These are phyloP conservation scores for Pammene aurita DNA, from an alignment of 2,888 invertebrate species.

Conservation along the genomic window DNA sequence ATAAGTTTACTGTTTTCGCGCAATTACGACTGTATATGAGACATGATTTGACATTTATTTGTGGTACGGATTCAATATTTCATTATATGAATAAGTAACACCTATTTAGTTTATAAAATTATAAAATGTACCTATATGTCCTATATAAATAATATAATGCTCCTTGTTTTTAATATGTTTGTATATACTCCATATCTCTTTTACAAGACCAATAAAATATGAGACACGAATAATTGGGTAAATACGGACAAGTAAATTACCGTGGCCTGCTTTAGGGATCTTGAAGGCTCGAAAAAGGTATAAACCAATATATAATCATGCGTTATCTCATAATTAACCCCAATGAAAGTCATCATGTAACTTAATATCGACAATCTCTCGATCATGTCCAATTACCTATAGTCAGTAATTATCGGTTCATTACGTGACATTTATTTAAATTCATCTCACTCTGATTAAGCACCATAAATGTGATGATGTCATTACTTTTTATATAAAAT, in stretches of 20 bases:
- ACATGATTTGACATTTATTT: too few species aligned
- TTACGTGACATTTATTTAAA: constrained; percentile 17
- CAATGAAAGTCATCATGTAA: constrained; percentile 25
- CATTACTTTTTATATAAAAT: neutral
- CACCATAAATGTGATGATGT: neutral
- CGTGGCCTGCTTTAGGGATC: neutral
- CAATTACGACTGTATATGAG: too few species aligned
- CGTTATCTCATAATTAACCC: constrained; percentile 18
- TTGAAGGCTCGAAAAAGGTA: neutral
- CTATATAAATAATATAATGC: too few species aligned
- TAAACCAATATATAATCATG: constrained; percentile 13
- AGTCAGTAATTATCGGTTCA: constrained; percentile 17
- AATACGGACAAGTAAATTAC: neutral
- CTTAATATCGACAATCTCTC: neutral
- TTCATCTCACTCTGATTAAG: neutral
- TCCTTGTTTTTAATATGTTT: too few species aligned
- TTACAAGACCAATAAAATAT: too few species aligned
- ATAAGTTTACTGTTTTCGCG: too few species aligned
- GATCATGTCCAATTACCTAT: constrained; percentile 13
- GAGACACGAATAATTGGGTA: neutral
- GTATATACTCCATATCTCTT: too few species aligned
- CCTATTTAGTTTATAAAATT: too few species aligned
- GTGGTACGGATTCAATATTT: too few species aligned
- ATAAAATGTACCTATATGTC: too few species aligned
- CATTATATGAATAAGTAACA: too few species aligned